Percentiles rank a stretch among this genome's conserved stretches.
phyloP scores from a whole-genome alignment of 92 coral and sea anemone genomes.

The Epizoanthus fatuus region DNA sequence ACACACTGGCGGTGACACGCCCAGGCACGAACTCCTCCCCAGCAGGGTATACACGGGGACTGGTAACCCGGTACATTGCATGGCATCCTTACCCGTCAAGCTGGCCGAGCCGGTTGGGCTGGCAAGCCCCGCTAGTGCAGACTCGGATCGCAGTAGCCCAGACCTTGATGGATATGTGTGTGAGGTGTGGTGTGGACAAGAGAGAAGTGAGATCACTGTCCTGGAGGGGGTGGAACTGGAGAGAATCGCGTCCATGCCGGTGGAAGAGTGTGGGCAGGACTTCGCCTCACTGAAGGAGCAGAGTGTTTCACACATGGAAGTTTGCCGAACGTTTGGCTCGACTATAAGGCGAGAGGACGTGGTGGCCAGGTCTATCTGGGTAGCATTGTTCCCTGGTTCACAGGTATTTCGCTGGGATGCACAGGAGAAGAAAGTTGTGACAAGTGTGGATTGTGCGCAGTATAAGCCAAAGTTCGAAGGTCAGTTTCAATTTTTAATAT shows the following conservation, averaged over 20 bases:
- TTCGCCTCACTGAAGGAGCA: slow-evolving; percentile 77
- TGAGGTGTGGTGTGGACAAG: slow-evolving; percentile 98
- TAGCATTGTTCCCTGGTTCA: slow-evolving; percentile 97
- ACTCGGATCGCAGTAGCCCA: slow-evolving; percentile 54
- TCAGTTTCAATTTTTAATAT: slow-evolving; percentile 29
- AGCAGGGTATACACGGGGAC: slow-evolving; percentile 91
- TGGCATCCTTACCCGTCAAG: slow-evolving; percentile 90
- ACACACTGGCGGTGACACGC: slow-evolving; percentile 69
- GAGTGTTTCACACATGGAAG: slow-evolving; percentile 94
- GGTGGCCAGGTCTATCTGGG: slow-evolving; percentile 91
- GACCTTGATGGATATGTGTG: slow-evolving; percentile 62
- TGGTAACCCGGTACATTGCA: slow-evolving; percentile 86
- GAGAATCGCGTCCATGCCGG: slow-evolving; percentile 82
- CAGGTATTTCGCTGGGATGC: slow-evolving; percentile 99
- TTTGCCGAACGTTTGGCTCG: slow-evolving; percentile 86
- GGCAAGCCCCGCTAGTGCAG: slow-evolving; percentile 36
- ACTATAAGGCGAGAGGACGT: slow-evolving; percentile 56
- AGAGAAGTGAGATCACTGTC: slow-evolving; percentile 89
- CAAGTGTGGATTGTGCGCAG: slow-evolving; percentile 95
- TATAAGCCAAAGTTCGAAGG: slow-evolving; percentile 93
- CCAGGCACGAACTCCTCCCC: slow-evolving; percentile 89
- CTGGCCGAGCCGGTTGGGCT: slow-evolving; percentile 51
- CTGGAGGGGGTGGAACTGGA: slow-evolving; percentile 90
- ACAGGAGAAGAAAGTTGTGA: slow-evolving; percentile 86
- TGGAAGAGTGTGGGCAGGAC: slow-evolving; percentile 92